phyloP scores from a whole-genome alignment of 1,140 invertebrate species.

The Drosophila hydei region DNA sequence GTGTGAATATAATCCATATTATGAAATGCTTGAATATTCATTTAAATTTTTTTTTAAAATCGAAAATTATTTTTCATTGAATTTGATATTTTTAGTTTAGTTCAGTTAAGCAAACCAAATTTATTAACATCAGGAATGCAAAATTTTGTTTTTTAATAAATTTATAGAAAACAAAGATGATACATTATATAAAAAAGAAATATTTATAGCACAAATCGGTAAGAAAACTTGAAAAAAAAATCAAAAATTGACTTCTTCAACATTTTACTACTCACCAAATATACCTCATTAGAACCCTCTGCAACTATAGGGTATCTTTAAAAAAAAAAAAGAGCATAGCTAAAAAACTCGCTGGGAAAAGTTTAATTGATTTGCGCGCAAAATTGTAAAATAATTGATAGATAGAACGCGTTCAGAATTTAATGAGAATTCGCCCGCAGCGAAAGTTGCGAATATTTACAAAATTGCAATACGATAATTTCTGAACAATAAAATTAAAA shows the following conservation, averaged over 20 bases:
- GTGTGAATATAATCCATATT: too few relatives aligned
- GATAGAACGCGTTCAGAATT: slow-evolving; percentile 46
- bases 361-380: slow-evolving; percentile 74
- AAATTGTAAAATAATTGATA: slow-evolving; percentile 78
- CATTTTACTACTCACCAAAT: not conserved
- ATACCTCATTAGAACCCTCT: not conserved
- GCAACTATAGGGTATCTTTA: not conserved
- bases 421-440: slow-evolving; percentile 62
- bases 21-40: too few relatives aligned
- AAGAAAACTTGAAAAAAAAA: too few relatives aligned
- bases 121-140: too few relatives aligned
- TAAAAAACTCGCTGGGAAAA: slow-evolving; percentile 39
- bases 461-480: slow-evolving; percentile 26
- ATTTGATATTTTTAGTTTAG: not conserved
- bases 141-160: too few relatives aligned
- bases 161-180: too few relatives aligned
- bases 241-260: too few relatives aligned
- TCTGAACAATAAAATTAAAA: not conserved
- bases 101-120: too few relatives aligned
- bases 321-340: slow-evolving; percentile 6
- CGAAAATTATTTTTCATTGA: too few relatives aligned
- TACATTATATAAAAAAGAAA: too few relatives aligned
- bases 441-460: slow-evolving; percentile 52
- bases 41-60: too few relatives aligned
- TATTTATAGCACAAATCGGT: too few relatives aligned